Conservation (phyloP, 2,797 vertebrate species). For the Manis crassicaudata region DNA sequence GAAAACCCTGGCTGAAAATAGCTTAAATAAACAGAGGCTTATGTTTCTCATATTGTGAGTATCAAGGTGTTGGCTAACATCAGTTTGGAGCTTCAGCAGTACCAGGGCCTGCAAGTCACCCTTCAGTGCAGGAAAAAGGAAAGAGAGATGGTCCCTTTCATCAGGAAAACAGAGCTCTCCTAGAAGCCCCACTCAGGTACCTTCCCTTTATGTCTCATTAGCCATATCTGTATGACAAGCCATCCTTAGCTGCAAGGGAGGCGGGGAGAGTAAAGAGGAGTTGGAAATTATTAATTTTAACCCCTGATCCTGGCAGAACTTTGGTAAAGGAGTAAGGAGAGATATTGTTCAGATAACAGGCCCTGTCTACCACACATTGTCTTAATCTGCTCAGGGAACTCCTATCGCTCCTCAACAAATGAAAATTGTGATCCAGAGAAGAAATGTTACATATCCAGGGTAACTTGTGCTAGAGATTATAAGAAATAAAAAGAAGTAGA, state of each 20-base stretch:
- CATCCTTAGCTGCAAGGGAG: not conserved
- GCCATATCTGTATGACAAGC: not conserved
- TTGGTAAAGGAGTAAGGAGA: not conserved
- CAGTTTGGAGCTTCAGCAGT: not conserved
- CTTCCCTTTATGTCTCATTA: not conserved
- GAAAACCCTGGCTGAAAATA: not conserved
- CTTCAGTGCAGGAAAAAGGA: not conserved
- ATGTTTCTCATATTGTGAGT: not conserved
- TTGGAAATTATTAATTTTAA: not conserved
- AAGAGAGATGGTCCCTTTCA: not conserved
- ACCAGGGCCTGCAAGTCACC: not conserved
- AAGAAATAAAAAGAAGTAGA: not conserved
- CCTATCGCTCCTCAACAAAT: not conserved
- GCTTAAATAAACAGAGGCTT: not conserved
- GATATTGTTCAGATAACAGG: not conserved
- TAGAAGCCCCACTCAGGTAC: not conserved
- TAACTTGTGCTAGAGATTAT: not conserved
- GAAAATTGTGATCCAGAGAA: not conserved
- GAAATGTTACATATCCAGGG: not conserved
- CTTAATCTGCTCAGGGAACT: not conserved
- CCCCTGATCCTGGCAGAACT: not conserved
- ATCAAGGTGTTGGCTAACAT: not conserved
- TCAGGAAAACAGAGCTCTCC: not conserved
- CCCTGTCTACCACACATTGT: not conserved
- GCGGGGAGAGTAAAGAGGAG: not conserved